Conservation (phyloP, 2,888 invertebrate genomes). For the Horisme vitalbata region DNA sequence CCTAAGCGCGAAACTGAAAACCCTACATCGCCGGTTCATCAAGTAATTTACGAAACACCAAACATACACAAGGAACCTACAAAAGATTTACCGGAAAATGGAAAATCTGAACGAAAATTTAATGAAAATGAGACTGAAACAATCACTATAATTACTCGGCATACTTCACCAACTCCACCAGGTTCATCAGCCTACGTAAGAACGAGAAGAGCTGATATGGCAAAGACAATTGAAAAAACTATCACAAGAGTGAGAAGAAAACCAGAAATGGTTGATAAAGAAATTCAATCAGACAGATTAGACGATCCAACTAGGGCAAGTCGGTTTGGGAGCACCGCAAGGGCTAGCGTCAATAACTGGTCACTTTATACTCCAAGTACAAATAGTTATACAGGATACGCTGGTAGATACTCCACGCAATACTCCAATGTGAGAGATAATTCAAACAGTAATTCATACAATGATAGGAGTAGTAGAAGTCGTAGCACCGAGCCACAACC, state of each 20-base stretch:
- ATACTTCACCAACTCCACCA: slow-evolving; percentile 90
- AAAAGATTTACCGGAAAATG: slow-evolving; percentile 3
- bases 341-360: slow-evolving; percentile 85
- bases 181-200: slow-evolving; percentile 85
- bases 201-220: slow-evolving; percentile 87
- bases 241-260: slow-evolving; percentile 83
- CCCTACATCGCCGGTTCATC: slow-evolving; percentile 41
- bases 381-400: slow-evolving; percentile 70
- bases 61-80: slow-evolving; percentile 32
- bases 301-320: slow-evolving; percentile 87
- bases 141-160: slow-evolving; percentile 87
- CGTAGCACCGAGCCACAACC: slow-evolving; percentile 62
- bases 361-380: slow-evolving; percentile 81
- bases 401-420: slow-evolving; percentile 75
- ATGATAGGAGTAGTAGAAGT: slow-evolving; percentile 67
- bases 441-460: slow-evolving; percentile 46
- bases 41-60: slow-evolving; percentile 41
- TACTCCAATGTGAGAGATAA: slow-evolving; percentile 66
- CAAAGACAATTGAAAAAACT: slow-evolving; percentile 88
- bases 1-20: slow-evolving; percentile 52
- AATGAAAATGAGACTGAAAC: slow-evolving; percentile 65
- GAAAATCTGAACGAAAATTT: slow-evolving; percentile 8
- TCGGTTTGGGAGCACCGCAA: slow-evolving; percentile 83
- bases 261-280: slow-evolving; percentile 85
- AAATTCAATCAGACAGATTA: slow-evolving; percentile 88